These are phyloP conservation scores for Drosophila santomea DNA, from an alignment of 1,140 invertebrate species.

Conservation along the genomic window DNA sequence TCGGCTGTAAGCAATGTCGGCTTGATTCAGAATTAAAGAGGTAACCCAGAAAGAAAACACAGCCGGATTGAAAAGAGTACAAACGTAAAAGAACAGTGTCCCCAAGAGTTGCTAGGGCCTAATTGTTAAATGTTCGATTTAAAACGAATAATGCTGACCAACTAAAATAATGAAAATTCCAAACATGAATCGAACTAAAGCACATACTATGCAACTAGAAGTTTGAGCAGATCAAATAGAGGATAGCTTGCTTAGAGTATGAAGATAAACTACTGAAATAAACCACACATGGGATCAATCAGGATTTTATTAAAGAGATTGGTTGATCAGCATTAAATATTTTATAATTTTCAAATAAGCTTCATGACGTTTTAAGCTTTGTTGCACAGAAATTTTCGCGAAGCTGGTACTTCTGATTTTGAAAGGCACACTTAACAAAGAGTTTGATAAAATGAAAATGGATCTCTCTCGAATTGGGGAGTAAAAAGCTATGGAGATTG, in stretches of 20 bases:
- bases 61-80: neutral
- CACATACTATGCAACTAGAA: neutral
- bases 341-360: neutral
- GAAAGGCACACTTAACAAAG: neutral
- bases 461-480: too few relatives aligned
- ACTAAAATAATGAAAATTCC: neutral
- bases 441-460: too few relatives aligned
- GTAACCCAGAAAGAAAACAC: neutral
- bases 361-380: neutral
- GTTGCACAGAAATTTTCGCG: neutral
- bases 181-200: neutral
- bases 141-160: neutral
- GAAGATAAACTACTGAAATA: too few relatives aligned
- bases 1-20: too few relatives aligned
- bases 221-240: neutral
- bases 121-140: neutral
- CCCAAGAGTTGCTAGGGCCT: neutral
- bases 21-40: neutral
- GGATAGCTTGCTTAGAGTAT: too few relatives aligned
- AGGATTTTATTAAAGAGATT: neutral
- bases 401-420: neutral
- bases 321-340: too few relatives aligned
- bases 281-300: neutral
- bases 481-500: too few relatives aligned
- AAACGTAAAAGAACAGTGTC: neutral